phyloP scores from a whole-genome alignment of 2,888 invertebrate species.

The Petrolisthes manimaculis region DNA sequence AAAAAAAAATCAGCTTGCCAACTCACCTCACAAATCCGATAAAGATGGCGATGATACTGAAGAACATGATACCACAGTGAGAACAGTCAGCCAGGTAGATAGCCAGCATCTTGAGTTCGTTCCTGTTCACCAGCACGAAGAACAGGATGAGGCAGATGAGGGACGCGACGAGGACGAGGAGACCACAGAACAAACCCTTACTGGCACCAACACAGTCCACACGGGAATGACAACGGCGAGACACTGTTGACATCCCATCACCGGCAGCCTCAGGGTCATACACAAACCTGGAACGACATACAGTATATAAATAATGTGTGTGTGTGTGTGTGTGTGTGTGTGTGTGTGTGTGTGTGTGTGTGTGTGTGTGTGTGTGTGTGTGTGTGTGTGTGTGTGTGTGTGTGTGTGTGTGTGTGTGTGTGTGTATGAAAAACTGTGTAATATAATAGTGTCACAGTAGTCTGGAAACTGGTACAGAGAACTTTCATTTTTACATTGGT shows the following conservation, averaged over 20 bases:
- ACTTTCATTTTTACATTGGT: neutral
- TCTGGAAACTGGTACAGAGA: neutral
- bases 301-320: too few species aligned
- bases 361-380: too few species aligned
- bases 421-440: too few species aligned
- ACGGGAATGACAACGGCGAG: conserved; percentile 64
- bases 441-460: too few species aligned
- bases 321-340: too few species aligned
- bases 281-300: too few species aligned
- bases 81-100: conserved; percentile 92
- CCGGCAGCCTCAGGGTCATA: conserved; percentile 61
- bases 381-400: too few species aligned
- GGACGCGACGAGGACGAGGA: conserved; percentile 88
- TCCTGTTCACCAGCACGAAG: conserved; percentile 89
- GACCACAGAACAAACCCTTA: conserved; percentile 83
- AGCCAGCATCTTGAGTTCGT: conserved; percentile 83
- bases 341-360: too few species aligned
- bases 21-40: conserved; percentile 89
- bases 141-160: conserved; percentile 94
- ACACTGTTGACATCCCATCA: conserved; percentile 65
- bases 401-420: too few species aligned
- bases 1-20: neutral
- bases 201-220: conserved; percentile 96
- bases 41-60: conserved; percentile 89
- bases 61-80: conserved; percentile 87